These are phyloP conservation scores for Danaus plexippus DNA, from an alignment of 1,140 invertebrate species.

Conservation along the genomic window DNA sequence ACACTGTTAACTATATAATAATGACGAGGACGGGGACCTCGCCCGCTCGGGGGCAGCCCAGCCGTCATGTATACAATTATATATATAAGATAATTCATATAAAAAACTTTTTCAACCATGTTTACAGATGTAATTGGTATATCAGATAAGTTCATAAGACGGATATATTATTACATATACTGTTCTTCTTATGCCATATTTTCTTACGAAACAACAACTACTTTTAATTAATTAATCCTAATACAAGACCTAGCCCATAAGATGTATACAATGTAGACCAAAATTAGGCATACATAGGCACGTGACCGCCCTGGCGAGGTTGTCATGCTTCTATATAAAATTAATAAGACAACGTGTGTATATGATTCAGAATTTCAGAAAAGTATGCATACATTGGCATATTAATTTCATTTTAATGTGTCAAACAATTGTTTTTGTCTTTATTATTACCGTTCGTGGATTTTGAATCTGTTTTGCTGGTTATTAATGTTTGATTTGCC, in stretches of 20 bases:
- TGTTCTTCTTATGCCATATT: conserved; percentile 56
- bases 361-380: too few relatives aligned
- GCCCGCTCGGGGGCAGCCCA: conserved; percentile 17
- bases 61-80: conserved; percentile 53
- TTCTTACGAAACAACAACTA: conserved; percentile 70
- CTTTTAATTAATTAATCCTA: conserved; percentile 55
- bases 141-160: conserved; percentile 64
- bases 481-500: too few relatives aligned
- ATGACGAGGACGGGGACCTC: conserved; percentile 40
- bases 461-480: too few relatives aligned
- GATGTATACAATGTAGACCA: conserved; percentile 38
- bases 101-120: conserved; percentile 64
- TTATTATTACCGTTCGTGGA: too few relatives aligned
- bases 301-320: too few relatives aligned
- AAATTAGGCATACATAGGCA: conserved; percentile 31
- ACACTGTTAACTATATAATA: conserved; percentile 42
- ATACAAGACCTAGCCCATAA: conserved; percentile 41
- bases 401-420: too few relatives aligned
- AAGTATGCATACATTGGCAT: too few relatives aligned
- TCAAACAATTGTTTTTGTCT: too few relatives aligned
- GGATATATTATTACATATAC: conserved; percentile 69
- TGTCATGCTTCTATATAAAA: too few relatives aligned
- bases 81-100: conserved; percentile 65
- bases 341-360: too few relatives aligned
- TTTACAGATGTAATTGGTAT: conserved; percentile 50